Evolutionary conservation across 1,140 invertebrate species (phyloP), one percentile per base, ranked within the genome.

Genomic region (Oreohelix idahoensis): DNA sequence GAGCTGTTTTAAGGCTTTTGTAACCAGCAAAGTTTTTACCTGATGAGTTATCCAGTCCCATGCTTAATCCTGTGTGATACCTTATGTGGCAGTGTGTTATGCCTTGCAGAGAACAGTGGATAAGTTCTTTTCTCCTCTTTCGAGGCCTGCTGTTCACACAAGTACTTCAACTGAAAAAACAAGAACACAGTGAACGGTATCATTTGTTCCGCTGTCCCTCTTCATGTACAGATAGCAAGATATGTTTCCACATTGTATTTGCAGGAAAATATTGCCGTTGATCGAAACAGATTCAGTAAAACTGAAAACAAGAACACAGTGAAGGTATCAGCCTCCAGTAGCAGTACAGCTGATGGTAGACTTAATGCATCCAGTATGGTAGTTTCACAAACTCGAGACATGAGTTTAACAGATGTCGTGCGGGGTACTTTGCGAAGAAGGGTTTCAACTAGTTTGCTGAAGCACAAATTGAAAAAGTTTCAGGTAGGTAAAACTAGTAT

Each of bases 381-480:
- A n/a, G 36, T 39, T 36, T 36, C 77, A 20, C 77, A 36, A 13
- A 66, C 10, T 39, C 53, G 32, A 36, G 32, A 66, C 17, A 17
- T 49, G 29, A 42, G 35, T 39, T 39, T 79, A 1, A 63, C 29
- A 23, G 45, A 42, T 39, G 23, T 38, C 0, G 77, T 81, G 5
- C 49, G 49, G 29, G 71, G 80, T 1, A 81, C 70, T 20, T 29
- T 81, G 20, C n/a, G 51, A 53, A 42, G 80, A 15, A 49, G 51
- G 36, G 69, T 81, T 35, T 81, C 80, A 2, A 74, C 39, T 13
- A 53, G 29, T 35, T 38, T 81, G 35, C 70, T 73, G 32, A 71
- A 81, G 39, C 80, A 81, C 51, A 81, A 81, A 36, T 26, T 81
- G 17, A 81, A 75, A 66, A 81, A 74, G 36, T 58, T 81, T 53